phyloP scores from a whole-genome alignment of 1,140 invertebrate species.

The Eumeta japonica region DNA sequence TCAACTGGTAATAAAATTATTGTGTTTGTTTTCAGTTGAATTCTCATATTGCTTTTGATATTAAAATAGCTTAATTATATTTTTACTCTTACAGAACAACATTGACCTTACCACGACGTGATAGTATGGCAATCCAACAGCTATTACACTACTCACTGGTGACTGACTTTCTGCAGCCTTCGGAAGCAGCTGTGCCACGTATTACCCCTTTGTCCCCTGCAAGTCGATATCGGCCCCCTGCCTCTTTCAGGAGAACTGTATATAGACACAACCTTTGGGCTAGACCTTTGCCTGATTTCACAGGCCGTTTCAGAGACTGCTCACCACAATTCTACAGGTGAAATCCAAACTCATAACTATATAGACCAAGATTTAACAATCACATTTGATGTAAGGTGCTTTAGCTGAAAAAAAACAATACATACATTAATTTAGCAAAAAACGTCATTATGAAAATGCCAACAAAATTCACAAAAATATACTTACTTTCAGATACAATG shows the following conservation, averaged over 20 bases:
- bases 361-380: not conserved
- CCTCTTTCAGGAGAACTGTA: constrained; percentile 63
- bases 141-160: constrained; percentile 56
- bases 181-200: constrained; percentile 8
- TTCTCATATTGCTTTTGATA: not conserved
- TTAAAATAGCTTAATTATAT: constrained; percentile 4
- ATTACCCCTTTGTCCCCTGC: constrained; percentile 7
- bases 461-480: too few relatives aligned
- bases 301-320: constrained; percentile 68
- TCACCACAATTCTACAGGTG: constrained; percentile 75
- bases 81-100: constrained; percentile 53
- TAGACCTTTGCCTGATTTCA: constrained; percentile 62
- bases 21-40: constrained; percentile 1
- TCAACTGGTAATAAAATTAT: too few relatives aligned
- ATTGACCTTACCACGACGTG: constrained; percentile 57
- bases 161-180: constrained; percentile 24
- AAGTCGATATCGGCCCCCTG: constrained; percentile 28
- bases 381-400: too few relatives aligned
- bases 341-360: too few relatives aligned
- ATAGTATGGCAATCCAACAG: constrained; percentile 57
- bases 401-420: too few relatives aligned
- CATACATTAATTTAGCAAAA: too few relatives aligned
- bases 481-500: constrained; percentile 67
- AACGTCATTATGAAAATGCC: too few relatives aligned
- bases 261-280: constrained; percentile 80